These are phyloP conservation scores for Bothrops jararaca DNA, from an alignment of 2,113 vertebrate genomes.

Conservation along the genomic window DNA sequence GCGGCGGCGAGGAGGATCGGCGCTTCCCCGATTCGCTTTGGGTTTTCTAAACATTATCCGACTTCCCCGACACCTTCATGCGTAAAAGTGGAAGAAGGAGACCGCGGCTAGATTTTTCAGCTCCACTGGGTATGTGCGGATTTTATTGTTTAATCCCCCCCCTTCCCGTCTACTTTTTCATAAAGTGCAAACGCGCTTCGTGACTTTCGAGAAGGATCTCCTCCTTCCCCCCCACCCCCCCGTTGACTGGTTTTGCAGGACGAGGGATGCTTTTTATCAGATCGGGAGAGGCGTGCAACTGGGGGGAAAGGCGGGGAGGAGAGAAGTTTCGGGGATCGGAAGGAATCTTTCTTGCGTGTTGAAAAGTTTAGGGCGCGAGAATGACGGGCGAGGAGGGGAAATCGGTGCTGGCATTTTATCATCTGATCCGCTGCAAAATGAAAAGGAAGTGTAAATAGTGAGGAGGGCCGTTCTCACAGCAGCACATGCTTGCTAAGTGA, in stretches of 20 bases:
- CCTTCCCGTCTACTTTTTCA: too few relatives aligned
- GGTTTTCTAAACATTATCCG: background rate
- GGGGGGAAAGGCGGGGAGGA: conserved; percentile 3
- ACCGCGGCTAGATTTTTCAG: background rate
- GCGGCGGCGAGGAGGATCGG: background rate
- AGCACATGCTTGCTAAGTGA: background rate
- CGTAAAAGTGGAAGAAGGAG: background rate
- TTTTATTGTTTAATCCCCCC: background rate
- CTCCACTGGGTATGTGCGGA: background rate
- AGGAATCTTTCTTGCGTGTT: background rate
- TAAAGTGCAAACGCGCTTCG: background rate
- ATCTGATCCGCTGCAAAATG: background rate
- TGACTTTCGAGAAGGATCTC: background rate
- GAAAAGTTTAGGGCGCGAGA: background rate
- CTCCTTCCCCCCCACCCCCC: too few relatives aligned
- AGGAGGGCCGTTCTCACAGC: too few relatives aligned
- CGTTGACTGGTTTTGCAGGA: background rate
- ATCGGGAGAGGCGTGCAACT: background rate
- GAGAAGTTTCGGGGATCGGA: background rate
- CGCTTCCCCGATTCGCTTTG: background rate
- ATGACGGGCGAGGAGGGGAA: background rate
- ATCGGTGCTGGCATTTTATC: background rate
- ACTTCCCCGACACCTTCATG: background rate
- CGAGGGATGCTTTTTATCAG: background rate
- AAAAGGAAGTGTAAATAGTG: background rate